Base-by-base conservation (phyloP, 2,888 invertebrate species). In the Koerneria pararmatus region DNA sequence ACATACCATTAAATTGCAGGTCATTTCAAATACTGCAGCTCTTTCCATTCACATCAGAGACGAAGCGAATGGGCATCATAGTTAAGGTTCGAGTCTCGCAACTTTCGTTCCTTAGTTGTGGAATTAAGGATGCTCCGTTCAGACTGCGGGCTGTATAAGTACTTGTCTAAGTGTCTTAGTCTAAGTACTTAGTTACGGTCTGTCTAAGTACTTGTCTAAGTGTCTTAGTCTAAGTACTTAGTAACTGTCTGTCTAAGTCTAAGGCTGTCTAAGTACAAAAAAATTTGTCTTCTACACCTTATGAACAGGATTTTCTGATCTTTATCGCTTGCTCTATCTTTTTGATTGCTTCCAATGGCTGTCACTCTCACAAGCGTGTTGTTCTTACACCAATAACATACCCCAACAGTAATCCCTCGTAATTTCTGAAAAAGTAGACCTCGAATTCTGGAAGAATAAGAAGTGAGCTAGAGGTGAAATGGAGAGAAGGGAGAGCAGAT, bases 51-150 rank as follows among this genome's bases (percentile, higher is more conserved):
- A 90, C 89, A 0, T 89, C 90, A 1, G 90, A 90, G 83, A 88
- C 89, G 0, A 90, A 90, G 82, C 83, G 90, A 72, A 90, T 90
- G 90, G 90, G 90, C 51, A 89, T 90, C 71, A 90, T 90, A 79
- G 87, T 90, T 2, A 88, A 86, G 84, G 88, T 87, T 27, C 1
- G 61, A 8, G 8, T 29, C n/a, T 53, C 11, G 22, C 11, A 11
- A 11, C 11, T 11, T 24, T 51, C 1, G 31, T 62, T 54, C 27
- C 51, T 32, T 3, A 48, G 1, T 46, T 53, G 24, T 53, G n/a
- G 15, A 22, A 22, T 8, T 22, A 24, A 53, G 8, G 8, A 19
- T 53, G 8, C 8, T 19, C 53, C 8, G n/a, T n/a, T 22, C 8
- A 53, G 8, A 22, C 11, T 11, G 8, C 15, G 24, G 24, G 8